Evolutionary conservation across 2,113 vertebrate species (phyloP), one percentile per base, ranked within the genome.

Genomic region (Rhinichthys klamathensis): DNA sequence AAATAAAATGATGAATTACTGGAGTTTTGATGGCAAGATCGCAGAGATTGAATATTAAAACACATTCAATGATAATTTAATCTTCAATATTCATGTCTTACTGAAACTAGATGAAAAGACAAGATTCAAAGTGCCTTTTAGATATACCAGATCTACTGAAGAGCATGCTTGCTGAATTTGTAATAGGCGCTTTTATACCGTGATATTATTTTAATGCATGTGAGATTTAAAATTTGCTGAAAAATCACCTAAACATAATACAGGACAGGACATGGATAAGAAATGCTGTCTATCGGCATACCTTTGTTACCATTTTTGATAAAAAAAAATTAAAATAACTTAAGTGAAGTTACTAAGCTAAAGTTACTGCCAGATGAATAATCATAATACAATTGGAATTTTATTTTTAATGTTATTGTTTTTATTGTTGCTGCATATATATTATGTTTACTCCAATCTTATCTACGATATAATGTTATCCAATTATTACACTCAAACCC

Each of bases 111-210:
- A 79, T 41, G 35, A 61, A 79, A 25, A 79, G 54, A 61, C 77
- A 41, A 44, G 77, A 63, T 46, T 63, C n/a, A 80, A 63, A 63
- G 32, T 41, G 76, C 38, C 6, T 78, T 78, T 79, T 60, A 58
- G 35, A 10, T 35, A 58, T 16, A 41, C 38, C 76, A 60, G 76
- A 58, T 60, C 6, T 78, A n/a, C 32, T 3, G 16, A 21, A 30
- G 4, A 75, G 13, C 67, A 12, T 6, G 6, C 70, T 25, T 16
- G 23, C 41, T 44, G 41, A 46, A 74, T 46, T 25, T 74, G 4
- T 46, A 74, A 74, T 27, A 8, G n/a, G 23, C 9, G 6, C 25
- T 25, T 74, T 23, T 8, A 11, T 46, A 3, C 25, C 16, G 6
- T 46, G 6, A 7, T 6, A 25, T 44, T 46, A 13, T 15, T 46